Evolutionary conservation across 2,797 vertebrate species (phyloP).

Genomic region (Notamacropus eugenii): DNA sequence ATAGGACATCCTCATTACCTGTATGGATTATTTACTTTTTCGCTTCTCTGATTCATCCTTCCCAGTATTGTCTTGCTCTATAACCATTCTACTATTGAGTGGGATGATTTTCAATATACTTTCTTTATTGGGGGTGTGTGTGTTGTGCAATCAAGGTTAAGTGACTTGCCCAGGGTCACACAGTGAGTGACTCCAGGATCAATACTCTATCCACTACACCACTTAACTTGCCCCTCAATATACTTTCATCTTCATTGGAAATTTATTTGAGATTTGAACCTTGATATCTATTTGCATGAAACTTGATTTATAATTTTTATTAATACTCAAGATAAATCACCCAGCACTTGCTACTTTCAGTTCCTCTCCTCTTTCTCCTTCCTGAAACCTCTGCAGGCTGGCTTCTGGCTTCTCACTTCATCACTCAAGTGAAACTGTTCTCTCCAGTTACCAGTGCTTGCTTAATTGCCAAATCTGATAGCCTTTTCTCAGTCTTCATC

Average conservation of each 20-base stretch:
- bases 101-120: conserved; percentile 1
- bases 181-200: not conserved
- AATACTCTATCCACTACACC: not conserved
- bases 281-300: not conserved
- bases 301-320: conserved; percentile 38
- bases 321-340: not conserved
- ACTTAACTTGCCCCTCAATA: not conserved
- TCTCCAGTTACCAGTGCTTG: not conserved
- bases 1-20: not conserved
- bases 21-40: not conserved
- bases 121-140: conserved; percentile 4
- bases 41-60: not conserved
- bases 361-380: not conserved
- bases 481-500: not conserved
- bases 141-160: not conserved
- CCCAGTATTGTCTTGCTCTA: not conserved
- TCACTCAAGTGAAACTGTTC: not conserved
- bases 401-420: not conserved
- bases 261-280: not conserved
- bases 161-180: not conserved
- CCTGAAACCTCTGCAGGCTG: not conserved
- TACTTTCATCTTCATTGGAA: conserved; percentile 34
- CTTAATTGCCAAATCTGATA: not conserved
- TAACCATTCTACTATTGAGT: conserved; percentile 8
- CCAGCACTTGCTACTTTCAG: not conserved